These are phyloP conservation scores for Drosophila atripex DNA, from an alignment of 2,888 invertebrate species.

Conservation along the genomic window DNA sequence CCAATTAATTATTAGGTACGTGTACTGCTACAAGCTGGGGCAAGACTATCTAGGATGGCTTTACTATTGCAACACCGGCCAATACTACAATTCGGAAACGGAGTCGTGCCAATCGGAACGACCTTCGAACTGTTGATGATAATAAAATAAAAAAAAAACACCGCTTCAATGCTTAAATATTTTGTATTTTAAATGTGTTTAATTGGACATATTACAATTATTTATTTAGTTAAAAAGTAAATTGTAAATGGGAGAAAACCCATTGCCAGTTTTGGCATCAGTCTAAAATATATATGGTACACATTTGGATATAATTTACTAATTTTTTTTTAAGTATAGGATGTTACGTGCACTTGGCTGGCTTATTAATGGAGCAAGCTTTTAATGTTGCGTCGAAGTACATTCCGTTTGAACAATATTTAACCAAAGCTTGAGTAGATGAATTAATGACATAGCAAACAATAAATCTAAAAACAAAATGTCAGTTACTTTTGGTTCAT, in stretches of 20 bases:
- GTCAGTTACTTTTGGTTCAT: neutral
- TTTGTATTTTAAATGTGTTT: neutral
- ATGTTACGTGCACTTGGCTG: constrained; percentile 13
- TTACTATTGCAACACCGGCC: constrained; percentile 46
- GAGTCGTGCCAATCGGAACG: constrained; percentile 26
- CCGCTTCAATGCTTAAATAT: neutral
- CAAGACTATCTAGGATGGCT: constrained; percentile 55
- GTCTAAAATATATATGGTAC: neutral
- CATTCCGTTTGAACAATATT: constrained; percentile 1
- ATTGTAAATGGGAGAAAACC: neutral
- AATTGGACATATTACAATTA: neutral
- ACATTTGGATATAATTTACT: neutral
- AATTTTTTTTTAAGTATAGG: neutral
- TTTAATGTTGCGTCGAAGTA: constrained; percentile 14
- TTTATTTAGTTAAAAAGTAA: neutral
- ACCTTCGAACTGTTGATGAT: constrained; percentile 30
- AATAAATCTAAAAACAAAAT: constrained; percentile 24
- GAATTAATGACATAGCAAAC: constrained; percentile 11
- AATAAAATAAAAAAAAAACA: neutral
- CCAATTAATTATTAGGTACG: constrained; percentile 43
- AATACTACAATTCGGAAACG: constrained; percentile 52
- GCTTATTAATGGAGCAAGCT: neutral
- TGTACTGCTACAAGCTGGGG: constrained; percentile 53
- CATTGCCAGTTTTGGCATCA: neutral
- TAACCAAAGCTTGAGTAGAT: neutral